Percentiles rank a stretch among this genome's conserved stretches.
phyloP scores from a whole-genome alignment of 2,888 invertebrate genomes.

The Sinotaia quadrata region DNA sequence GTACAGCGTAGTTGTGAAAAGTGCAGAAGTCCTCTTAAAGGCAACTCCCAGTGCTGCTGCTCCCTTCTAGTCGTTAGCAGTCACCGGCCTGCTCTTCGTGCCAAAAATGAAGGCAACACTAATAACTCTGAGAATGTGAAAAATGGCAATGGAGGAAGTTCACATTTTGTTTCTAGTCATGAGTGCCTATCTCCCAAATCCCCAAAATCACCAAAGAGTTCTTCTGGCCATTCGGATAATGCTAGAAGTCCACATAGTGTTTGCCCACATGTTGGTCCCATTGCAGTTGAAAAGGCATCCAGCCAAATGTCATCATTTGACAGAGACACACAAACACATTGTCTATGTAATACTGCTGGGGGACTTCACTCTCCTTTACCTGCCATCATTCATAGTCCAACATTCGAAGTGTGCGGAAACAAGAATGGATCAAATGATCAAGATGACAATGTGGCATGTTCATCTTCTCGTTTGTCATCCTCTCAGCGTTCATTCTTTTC shows the following conservation, averaged over 20 bases:
- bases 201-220: slow-evolving; percentile 40
- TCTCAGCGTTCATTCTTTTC: slow-evolving; percentile 62
- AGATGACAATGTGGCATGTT: slow-evolving; percentile 33
- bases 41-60: slow-evolving; percentile 16
- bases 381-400: slow-evolving; percentile 38
- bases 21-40: slow-evolving; percentile 26
- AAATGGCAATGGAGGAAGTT: slow-evolving; percentile 28
- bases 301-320: background rate
- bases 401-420: slow-evolving; percentile 35
- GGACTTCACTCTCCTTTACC: slow-evolving; percentile 33
- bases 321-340: slow-evolving; percentile 17
- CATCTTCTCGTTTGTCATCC: slow-evolving; percentile 33
- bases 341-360: slow-evolving; percentile 17
- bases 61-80: slow-evolving; percentile 25
- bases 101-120: slow-evolving; percentile 33
- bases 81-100: slow-evolving; percentile 37
- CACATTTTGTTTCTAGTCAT: slow-evolving; percentile 35
- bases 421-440: slow-evolving; percentile 33
- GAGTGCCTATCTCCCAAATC: slow-evolving; percentile 43
- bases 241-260: slow-evolving; percentile 28
- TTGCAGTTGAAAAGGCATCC: slow-evolving; percentile 2
- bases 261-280: slow-evolving; percentile 16
- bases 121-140: slow-evolving; percentile 38
- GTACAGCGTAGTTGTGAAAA: slow-evolving; percentile 35
- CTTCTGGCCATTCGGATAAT: slow-evolving; percentile 22